phyloP scores from a whole-genome alignment of 2,797 vertebrate species.

The Argentina silus region DNA sequence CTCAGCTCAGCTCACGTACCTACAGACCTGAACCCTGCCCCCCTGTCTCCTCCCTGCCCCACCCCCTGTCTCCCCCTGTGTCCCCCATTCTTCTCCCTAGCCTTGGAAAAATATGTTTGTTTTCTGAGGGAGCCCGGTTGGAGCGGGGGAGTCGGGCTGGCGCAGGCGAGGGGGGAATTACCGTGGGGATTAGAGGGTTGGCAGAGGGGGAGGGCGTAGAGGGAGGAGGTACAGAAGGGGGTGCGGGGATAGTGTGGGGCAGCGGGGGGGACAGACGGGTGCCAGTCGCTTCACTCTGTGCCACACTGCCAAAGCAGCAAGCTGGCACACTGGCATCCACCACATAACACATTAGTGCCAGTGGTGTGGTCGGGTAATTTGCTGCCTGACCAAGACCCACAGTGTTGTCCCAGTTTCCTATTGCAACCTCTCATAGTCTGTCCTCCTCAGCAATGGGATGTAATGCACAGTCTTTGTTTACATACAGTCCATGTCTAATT shows the following conservation, averaged over 20 bases:
- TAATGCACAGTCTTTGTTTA: too few species aligned
- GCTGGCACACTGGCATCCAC: constrained; percentile 7
- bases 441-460: too few species aligned
- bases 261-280: constrained; percentile 24
- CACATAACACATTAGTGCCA: constrained; percentile 4
- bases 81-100: constrained; percentile 20
- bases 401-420: background rate
- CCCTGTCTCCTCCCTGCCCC: constrained; percentile 29
- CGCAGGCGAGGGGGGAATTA: constrained; percentile 27
- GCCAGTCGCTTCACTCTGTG: constrained; percentile 37
- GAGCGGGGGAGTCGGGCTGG: constrained; percentile 35
- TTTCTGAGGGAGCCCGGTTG: constrained; percentile 38
- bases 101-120: constrained; percentile 49
- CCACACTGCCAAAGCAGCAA: constrained; percentile 30
- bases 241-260: constrained; percentile 31
- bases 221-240: constrained; percentile 24
- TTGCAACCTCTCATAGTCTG: too few species aligned
- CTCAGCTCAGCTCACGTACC: constrained; percentile 26
- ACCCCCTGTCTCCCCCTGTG: background rate
- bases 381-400: background rate
- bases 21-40: constrained; percentile 1
- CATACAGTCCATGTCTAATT: too few species aligned
- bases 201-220: constrained; percentile 5
- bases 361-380: background rate
- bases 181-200: constrained; percentile 35